A percentile compares a stretch with the other conserved stretches of the same genome.
Evolutionary conservation across 2,888 invertebrate species (phyloP).

Genomic region (Ormyrus rosae): DNA sequence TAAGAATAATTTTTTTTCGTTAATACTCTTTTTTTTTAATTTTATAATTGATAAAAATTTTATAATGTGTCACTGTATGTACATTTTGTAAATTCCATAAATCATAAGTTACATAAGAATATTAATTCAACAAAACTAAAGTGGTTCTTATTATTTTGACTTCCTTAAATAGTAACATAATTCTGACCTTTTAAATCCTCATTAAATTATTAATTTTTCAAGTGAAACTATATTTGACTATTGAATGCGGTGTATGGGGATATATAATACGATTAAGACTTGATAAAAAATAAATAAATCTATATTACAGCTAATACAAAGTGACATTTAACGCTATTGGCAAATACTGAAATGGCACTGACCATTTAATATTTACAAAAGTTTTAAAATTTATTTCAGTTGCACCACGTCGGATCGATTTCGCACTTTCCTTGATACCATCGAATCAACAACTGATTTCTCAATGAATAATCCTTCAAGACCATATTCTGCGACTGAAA

Average conservation of each 20-base stretch:
- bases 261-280: background rate
- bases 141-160: too few species aligned
- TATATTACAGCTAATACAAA: too few species aligned
- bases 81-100: conserved; percentile 58
- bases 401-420: conserved; percentile 88
- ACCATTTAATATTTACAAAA: conserved; percentile 13
- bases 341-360: conserved; percentile 32
- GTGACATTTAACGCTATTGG: too few species aligned
- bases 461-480: conserved; percentile 79
- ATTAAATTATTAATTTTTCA: too few species aligned
- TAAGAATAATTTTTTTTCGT: conserved; percentile 36
- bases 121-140: background rate
- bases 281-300: too few species aligned
- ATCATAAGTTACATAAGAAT: conserved; percentile 44
- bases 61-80: conserved; percentile 52
- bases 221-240: too few species aligned
- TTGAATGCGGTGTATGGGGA: background rate
- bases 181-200: background rate
- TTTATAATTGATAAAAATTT: conserved; percentile 52
- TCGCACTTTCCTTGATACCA: conserved; percentile 96
- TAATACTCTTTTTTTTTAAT: conserved; percentile 33
- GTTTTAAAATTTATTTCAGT: conserved; percentile 48
- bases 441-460: conserved; percentile 85
- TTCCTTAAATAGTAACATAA: background rate
- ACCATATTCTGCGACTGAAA: conserved; percentile 73